phyloP scores from a whole-genome alignment of 2,888 invertebrate species.

The Melinopterus prodromus region DNA sequence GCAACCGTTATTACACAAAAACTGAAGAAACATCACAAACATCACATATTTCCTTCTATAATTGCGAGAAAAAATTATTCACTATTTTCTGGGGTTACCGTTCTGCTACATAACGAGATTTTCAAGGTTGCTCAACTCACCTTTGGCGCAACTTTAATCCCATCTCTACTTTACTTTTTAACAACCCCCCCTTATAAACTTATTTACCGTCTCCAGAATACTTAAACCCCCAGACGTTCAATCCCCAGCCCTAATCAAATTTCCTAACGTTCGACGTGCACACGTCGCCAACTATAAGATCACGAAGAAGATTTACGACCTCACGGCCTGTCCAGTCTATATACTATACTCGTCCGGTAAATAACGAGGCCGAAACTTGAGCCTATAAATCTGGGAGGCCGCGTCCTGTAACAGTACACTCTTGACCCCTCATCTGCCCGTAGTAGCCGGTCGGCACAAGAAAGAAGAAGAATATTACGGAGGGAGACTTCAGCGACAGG shows the following conservation, averaged over 20 bases:
- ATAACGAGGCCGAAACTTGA: constrained; percentile 4
- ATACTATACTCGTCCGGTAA: not conserved
- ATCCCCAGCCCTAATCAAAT: not conserved
- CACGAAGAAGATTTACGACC: not conserved
- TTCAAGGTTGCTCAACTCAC: too few relatives aligned
- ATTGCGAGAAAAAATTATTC: too few relatives aligned
- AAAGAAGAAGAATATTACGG: not conserved
- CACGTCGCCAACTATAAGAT: not conserved
- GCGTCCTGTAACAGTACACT: not conserved
- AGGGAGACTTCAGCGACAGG: not conserved
- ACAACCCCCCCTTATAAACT: not conserved
- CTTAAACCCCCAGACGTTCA: not conserved
- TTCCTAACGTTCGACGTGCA: not conserved
- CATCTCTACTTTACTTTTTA: not conserved
- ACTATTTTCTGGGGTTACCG: too few relatives aligned
- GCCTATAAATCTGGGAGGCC: not conserved
- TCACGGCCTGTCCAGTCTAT: not conserved
- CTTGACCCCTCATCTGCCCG: not conserved
- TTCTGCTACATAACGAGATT: too few relatives aligned
- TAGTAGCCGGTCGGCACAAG: not conserved
- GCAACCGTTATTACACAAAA: too few relatives aligned
- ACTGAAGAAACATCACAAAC: too few relatives aligned
- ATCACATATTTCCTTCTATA: too few relatives aligned
- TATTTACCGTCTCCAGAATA: not conserved
- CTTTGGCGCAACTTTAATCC: not conserved